Conservation (phyloP, 2,113 vertebrate species). For the Pyxicephalus adspersus region DNA sequence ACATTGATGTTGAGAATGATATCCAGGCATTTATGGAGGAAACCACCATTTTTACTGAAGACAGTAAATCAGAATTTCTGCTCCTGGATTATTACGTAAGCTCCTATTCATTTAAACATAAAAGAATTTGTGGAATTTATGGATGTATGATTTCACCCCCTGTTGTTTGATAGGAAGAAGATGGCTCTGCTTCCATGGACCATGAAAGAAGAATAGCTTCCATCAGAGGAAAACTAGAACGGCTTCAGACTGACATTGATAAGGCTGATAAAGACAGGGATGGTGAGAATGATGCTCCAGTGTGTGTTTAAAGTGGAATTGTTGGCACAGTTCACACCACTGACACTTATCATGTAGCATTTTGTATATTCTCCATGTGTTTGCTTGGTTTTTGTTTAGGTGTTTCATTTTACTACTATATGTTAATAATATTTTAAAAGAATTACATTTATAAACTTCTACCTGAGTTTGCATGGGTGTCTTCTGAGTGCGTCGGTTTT, state of each 20-base stretch:
- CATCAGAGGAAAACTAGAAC: conserved; percentile 76
- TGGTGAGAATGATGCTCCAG: conserved; percentile 59
- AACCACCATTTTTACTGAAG: conserved; percentile 67
- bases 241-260: conserved; percentile 71
- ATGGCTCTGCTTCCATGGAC: conserved; percentile 74
- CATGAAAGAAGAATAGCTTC: conserved; percentile 78
- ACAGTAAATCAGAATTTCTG: conserved; percentile 79
- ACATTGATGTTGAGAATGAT: conserved; percentile 80
- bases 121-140: too few species aligned
- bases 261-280: conserved; percentile 74
- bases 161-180: conserved; percentile 73
- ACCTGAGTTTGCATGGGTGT: too few species aligned
- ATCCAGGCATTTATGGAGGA: conserved; percentile 74
- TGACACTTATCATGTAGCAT: too few species aligned
- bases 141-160: too few species aligned
- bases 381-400: too few species aligned
- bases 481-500: too few species aligned
- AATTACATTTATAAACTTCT: too few species aligned
- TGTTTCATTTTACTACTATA: too few species aligned
- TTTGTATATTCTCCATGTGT: too few species aligned
- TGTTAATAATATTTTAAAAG: too few species aligned
- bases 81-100: conserved; percentile 88
- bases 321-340: too few species aligned
- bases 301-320: too few species aligned
- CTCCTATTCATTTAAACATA: conserved; percentile 7